Evolutionary conservation across 2,888 invertebrate species (phyloP).

Genomic region (Hyles lineata): DNA sequence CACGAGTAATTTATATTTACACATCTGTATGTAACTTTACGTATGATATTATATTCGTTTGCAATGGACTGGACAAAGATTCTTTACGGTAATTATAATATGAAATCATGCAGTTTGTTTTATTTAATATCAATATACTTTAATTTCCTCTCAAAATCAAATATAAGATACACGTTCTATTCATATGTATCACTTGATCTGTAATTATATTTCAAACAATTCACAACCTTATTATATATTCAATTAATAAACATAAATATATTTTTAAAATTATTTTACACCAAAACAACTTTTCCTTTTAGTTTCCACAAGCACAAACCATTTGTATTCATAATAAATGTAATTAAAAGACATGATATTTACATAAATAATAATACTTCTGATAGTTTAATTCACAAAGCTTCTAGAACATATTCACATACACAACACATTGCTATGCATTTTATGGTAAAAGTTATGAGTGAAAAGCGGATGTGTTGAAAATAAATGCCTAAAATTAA

Average conservation of each 20-base stretch:
- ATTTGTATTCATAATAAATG: neutral
- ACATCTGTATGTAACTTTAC: slow-evolving; percentile 34
- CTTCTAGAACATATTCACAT: neutral
- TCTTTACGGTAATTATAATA: slow-evolving; percentile 48
- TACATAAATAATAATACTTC: neutral
- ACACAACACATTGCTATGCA: neutral
- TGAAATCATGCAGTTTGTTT: slow-evolving; percentile 52
- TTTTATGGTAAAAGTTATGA: neutral
- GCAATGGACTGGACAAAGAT: slow-evolving; percentile 38
- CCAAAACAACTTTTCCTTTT: neutral
- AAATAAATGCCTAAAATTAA: neutral
- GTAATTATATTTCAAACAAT: too few species aligned
- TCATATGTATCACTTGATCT: too few species aligned
- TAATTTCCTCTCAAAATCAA: neutral
- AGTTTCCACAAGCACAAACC: neutral
- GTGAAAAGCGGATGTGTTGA: slow-evolving; percentile 11
- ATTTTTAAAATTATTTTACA: neutral
- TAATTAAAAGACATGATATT: neutral
- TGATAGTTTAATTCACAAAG: neutral
- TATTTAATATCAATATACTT: slow-evolving; percentile 33
- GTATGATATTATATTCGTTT: slow-evolving; percentile 37
- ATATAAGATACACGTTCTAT: neutral
- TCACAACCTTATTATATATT: too few species aligned
- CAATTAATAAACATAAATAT: too few species aligned
- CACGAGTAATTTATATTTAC: slow-evolving; percentile 41